These are phyloP conservation scores for Callyntrura guangdongensis DNA, from an alignment of 2,888 invertebrate species.

Conservation along the genomic window DNA sequence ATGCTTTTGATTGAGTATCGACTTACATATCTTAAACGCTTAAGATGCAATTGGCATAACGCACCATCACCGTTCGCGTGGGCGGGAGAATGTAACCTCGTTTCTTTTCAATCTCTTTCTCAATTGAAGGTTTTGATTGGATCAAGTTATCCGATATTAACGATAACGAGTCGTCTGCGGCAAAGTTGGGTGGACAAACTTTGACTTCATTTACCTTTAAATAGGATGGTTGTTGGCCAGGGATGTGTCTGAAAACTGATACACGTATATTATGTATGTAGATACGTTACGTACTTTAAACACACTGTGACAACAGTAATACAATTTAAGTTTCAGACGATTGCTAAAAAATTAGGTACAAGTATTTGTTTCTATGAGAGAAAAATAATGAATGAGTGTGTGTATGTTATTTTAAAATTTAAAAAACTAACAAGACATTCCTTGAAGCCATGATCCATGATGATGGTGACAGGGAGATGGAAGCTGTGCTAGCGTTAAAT, in stretches of 20 bases:
- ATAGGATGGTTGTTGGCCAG: not conserved
- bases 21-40: constrained; percentile 12
- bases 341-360: not conserved
- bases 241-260: not conserved
- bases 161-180: not conserved
- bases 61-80: constrained; percentile 16
- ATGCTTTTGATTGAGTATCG: not conserved
- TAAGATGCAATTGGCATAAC: not conserved
- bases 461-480: constrained; percentile 39
- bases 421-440: constrained; percentile 15
- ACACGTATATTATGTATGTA: no score
- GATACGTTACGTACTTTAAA: no score
- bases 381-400: not conserved
- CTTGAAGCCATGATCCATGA: constrained; percentile 26
- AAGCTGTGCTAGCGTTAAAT: not conserved
- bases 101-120: not conserved
- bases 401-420: not conserved
- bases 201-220: not conserved
- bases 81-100: constrained; percentile 37
- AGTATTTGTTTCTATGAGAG: not conserved
- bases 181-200: no score
- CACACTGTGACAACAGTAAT: not conserved
- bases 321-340: not conserved
- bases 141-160: constrained; percentile 7
- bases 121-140: constrained; percentile 22